Base-by-base conservation (phyloP, 2,888 invertebrate genomes). In the Drosophila borealis region DNA sequence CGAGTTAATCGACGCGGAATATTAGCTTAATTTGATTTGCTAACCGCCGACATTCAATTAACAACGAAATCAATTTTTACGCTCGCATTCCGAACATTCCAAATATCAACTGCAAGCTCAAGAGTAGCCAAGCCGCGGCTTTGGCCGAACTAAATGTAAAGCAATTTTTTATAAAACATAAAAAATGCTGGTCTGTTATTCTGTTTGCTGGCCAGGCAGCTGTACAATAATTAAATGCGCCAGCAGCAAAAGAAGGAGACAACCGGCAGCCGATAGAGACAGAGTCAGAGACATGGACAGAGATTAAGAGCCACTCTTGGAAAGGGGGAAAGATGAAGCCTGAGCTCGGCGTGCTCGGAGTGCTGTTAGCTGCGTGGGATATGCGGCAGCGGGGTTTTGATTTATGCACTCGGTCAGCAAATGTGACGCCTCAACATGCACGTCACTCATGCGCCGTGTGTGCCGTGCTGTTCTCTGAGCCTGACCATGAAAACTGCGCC, bases 391-490 rank as follows among this genome's bases (percentile, higher is more conserved):
- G 46, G 67, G 17, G 70, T 78, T 70, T 79, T 87, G 87, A 87
- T 87, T 87, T 86, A 87, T 89, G 86, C 74, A 79, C 73, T 70
- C 65, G 82, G 82, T 59, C 69, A 85, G 70, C 70, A 80, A 71
- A 80, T 79, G 85, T 86, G 89, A 88, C 89, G 88, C 89, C 90
- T 84, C 90, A 89, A 78, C 85, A 76, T 84, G 88, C 86, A 81
- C 74, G 81, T 82, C 86, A 86, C 81, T 81, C 81, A 85, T 79
- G 73, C 78, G 89, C 73, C 85, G 75, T 81, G 85, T 81, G 50
- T 54, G 72, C 76, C 41, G 41, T 39, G 51, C 51, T n/a, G 25
- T 45, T 62, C 42, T 54, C 57, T 46, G 56, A 51, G 82, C 61
- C 81, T 87, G 87, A 80, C 89, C 87, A 88, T 87, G 87, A 89